A percentile compares a stretch with the other conserved stretches of the same genome.
Evolutionary conservation across 2,797 vertebrate species (phyloP).

Genomic region (Acrossocheilus fasciatus): DNA sequence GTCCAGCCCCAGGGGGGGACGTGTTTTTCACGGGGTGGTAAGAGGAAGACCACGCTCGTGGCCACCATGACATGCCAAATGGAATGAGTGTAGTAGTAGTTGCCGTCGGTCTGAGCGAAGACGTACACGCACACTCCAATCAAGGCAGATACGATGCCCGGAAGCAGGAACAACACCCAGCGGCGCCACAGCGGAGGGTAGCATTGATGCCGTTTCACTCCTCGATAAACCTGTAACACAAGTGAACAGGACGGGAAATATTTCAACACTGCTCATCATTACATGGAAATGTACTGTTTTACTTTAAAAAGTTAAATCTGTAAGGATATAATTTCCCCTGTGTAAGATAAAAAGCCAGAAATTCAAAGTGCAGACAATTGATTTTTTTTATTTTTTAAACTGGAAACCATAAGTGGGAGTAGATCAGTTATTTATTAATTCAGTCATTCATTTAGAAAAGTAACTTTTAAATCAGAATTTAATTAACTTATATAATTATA

Average conservation of each 20-base stretch:
- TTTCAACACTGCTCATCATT: background rate
- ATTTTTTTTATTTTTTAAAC: no score
- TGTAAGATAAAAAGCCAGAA: no score
- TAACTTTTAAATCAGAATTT: no score
- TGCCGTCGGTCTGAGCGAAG: constrained; percentile 90
- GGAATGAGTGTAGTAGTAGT: constrained; percentile 96
- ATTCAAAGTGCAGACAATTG: no score
- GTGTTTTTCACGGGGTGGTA: constrained; percentile 85
- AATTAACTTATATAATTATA: no score
- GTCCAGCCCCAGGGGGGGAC: constrained; percentile 81
- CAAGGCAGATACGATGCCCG: constrained; percentile 84
- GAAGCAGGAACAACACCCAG: constrained; percentile 91
- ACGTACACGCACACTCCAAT: constrained; percentile 86
- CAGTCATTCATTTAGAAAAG: no score
- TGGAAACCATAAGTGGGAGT: background rate
- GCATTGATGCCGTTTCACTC: constrained; percentile 83
- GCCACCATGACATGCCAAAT: constrained; percentile 96
- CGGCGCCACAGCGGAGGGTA: constrained; percentile 92
- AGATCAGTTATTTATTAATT: background rate
- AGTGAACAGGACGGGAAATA: background rate
- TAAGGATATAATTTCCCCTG: background rate
- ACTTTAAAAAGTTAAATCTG: background rate
- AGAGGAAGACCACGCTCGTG: constrained; percentile 87
- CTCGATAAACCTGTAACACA: constrained; percentile 81
- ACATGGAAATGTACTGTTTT: no score